These are phyloP conservation scores for Homalodisca vitripennis DNA, from an alignment of 1,140 invertebrate species.

Conservation along the genomic window DNA sequence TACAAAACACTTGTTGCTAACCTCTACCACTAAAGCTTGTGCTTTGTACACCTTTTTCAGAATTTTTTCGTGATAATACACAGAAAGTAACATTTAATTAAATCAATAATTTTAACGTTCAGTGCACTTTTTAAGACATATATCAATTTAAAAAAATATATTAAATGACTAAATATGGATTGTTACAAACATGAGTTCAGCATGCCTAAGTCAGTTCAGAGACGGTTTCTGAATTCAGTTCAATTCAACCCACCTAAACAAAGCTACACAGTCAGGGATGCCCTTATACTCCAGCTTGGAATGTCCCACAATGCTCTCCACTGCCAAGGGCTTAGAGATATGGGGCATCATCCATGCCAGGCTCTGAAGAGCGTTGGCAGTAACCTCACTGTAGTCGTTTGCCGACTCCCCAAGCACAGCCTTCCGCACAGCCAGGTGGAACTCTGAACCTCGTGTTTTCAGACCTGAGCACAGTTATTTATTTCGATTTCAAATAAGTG, in stretches of 20 bases:
- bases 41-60: no score
- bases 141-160: no score
- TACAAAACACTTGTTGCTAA: no score
- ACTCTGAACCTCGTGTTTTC: neutral
- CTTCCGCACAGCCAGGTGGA: conserved; percentile 3
- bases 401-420: neutral
- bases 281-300: conserved; percentile 66
- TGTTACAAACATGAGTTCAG: no score
- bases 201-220: no score
- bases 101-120: no score
- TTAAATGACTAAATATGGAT: no score
- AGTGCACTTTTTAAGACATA: no score
- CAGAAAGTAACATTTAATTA: no score
- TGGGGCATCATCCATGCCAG: neutral
- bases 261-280: conserved; percentile 70
- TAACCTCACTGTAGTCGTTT: neutral
- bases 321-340: conserved; percentile 49
- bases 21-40: no score
- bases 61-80: no score
- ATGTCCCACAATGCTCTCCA: conserved; percentile 69
- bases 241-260: conserved; percentile 61
- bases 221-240: no score
- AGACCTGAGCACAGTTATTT: neutral
- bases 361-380: conserved; percentile 5
- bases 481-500: neutral